Conservation (phyloP, 2,113 vertebrate species). For the Arizona elegans region DNA sequence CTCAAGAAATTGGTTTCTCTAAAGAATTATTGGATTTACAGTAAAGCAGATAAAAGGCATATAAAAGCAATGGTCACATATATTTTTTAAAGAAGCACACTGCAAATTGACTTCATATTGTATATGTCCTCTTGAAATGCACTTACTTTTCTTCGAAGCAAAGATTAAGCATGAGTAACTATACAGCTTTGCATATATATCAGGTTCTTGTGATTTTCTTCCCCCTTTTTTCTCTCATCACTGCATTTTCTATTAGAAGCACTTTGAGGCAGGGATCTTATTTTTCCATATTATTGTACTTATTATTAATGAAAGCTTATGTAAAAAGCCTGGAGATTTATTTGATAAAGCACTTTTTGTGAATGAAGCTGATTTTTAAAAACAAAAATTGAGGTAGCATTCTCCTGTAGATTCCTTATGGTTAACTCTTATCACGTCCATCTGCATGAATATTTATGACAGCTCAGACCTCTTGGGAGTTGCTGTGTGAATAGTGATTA, state of each 20-base stretch:
- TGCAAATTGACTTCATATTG: background rate
- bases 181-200: background rate
- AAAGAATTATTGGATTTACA: background rate
- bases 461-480: background rate
- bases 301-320: background rate
- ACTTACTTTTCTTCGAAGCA: background rate
- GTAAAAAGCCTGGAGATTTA: background rate
- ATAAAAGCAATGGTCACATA: background rate
- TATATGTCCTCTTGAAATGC: background rate
- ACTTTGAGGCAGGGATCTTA: background rate
- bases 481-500: background rate
- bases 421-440: background rate
- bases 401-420: background rate
- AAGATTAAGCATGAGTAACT: background rate
- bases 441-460: background rate
- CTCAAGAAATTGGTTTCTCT: background rate
- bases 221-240: background rate
- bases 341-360: background rate
- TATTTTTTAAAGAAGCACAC: background rate
- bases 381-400: background rate
- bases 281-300: background rate
- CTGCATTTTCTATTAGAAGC: background rate
- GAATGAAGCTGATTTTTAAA: background rate
- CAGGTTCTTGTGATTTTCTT: background rate
- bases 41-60: background rate